Conservation (phyloP, 2,113 vertebrate genomes). For the Etheostoma cragini region DNA sequence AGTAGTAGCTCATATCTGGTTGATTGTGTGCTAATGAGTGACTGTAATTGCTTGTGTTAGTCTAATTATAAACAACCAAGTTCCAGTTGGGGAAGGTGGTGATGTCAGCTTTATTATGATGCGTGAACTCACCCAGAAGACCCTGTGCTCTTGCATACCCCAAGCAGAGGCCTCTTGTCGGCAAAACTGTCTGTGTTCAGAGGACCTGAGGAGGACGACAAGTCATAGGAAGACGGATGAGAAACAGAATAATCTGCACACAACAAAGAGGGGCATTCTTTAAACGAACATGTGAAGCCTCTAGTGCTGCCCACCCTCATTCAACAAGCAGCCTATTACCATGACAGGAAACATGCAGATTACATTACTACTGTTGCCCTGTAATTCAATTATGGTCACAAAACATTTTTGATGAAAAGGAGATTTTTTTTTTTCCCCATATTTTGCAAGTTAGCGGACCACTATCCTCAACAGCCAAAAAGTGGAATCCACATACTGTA, state of each 20-base stretch:
- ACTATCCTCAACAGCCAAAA: slow-evolving; percentile 31
- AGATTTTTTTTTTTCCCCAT: slow-evolving; percentile 8
- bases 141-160: slow-evolving; percentile 96
- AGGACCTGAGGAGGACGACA: slow-evolving; percentile 83
- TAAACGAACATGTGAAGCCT: slow-evolving; percentile 63
- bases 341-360: slow-evolving; percentile 80
- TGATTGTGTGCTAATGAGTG: not conserved
- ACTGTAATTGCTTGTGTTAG: too few species aligned
- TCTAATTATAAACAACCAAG: not conserved
- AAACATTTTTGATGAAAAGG: slow-evolving; percentile 52
- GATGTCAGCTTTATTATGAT: slow-evolving; percentile 15
- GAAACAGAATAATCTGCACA: slow-evolving; percentile 57
- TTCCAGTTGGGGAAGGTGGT: slow-evolving; percentile 35
- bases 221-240: slow-evolving; percentile 70
- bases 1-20: not conserved
- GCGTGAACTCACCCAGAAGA: slow-evolving; percentile 93
- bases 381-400: slow-evolving; percentile 76
- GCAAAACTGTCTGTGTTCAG: slow-evolving; percentile 92
- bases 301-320: slow-evolving; percentile 62
- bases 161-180: slow-evolving; percentile 95
- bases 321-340: slow-evolving; percentile 65
- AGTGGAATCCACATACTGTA: not conserved
- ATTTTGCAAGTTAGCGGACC: slow-evolving; percentile 55
- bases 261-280: slow-evolving; percentile 79
- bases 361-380: slow-evolving; percentile 79